Evolutionary conservation across 2,888 invertebrate genomes (phyloP).

Genomic region (Petrophora chlorosata): DNA sequence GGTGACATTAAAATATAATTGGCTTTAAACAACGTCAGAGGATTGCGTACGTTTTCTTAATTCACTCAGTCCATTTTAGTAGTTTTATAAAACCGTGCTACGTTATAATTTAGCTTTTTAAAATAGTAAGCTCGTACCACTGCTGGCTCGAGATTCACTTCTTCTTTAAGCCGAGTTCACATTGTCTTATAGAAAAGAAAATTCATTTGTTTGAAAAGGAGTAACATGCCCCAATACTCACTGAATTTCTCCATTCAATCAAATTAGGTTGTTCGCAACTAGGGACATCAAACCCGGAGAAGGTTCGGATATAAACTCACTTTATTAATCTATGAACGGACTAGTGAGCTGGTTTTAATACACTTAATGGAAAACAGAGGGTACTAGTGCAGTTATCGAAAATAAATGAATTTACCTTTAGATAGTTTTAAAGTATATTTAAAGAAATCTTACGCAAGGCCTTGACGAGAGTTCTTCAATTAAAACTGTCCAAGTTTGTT

Average conservation of each 20-base stretch:
- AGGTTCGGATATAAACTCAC: conserved; percentile 41
- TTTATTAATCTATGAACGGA: conserved; percentile 48
- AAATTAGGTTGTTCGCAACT: conserved; percentile 28
- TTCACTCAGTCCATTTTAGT: no score
- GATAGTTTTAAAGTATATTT: conserved; percentile 27
- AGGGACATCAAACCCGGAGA: conserved; percentile 31
- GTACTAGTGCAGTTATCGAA: conserved; percentile 6
- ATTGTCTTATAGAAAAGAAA: no score
- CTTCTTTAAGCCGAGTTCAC: no score
- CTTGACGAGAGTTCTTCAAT: conserved; percentile 71
- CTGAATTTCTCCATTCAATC: conserved; percentile 22
- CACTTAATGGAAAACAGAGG: conserved; percentile 56
- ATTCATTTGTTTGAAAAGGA: no score
- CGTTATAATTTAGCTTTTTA: no score
- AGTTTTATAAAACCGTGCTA: no score
- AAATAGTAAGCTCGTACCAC: no score
- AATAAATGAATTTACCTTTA: neutral
- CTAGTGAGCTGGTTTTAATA: conserved; percentile 55
- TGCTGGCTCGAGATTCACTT: no score
- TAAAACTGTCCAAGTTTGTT: conserved; percentile 77
- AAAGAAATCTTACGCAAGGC: conserved; percentile 24
- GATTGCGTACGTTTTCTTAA: no score
- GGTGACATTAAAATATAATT: no score
- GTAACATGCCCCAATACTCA: neutral
- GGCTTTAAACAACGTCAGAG: no score